Evolutionary conservation across 2,113 vertebrate species (phyloP), one percentile per base, ranked within the genome.

Genomic region (Halichoerus grypus): DNA sequence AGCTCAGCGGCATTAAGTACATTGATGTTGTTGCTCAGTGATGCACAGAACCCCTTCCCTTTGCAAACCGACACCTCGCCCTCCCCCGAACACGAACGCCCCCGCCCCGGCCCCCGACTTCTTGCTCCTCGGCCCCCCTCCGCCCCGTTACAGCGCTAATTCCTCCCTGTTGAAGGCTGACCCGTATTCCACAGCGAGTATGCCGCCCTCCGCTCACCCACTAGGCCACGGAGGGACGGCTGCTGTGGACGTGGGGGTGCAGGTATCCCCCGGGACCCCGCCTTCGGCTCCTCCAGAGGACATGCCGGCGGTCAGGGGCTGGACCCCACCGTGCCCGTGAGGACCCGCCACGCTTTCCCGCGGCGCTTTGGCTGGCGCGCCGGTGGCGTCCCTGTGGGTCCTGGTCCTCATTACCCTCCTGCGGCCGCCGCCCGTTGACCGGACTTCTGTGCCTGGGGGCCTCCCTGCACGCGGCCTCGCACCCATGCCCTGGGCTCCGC

Each of bases 131-230:
- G 26, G 13, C 13, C 28, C 13, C 13, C 63, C 63, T 31, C 63
- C 13, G 63, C 61, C 11, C 61, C 26, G 11, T 63, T 14, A 14
- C 26, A 63, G 61, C 61, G 0, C 26, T 5, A 28, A 13, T 4
- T 26, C 39, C 71, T 24, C 11, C 39, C 72, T 15, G 67, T 19
- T 5, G 3, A 5, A 28, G 72, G 42, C 42, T 49, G 72, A 28
- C 4, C 6, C 3, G 1, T 1, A 7, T 76, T 2, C 24, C 24
- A 14, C 67, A 9, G 39, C 6, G 13, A 3, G 6, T 7, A 6
- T 7, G 72, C 22, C 6, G 3, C 72, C 5, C 1, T 26, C 3
- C 1, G 72, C 24, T 28, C 7, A 1, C 24, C 42, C 12, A 1
- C 42, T 26, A 4, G 22, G 4, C 72, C 4, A 24, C 4, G 24